Base-by-base conservation (phyloP, 2,888 invertebrate species). In the Chaetoderma sp. region DNA sequence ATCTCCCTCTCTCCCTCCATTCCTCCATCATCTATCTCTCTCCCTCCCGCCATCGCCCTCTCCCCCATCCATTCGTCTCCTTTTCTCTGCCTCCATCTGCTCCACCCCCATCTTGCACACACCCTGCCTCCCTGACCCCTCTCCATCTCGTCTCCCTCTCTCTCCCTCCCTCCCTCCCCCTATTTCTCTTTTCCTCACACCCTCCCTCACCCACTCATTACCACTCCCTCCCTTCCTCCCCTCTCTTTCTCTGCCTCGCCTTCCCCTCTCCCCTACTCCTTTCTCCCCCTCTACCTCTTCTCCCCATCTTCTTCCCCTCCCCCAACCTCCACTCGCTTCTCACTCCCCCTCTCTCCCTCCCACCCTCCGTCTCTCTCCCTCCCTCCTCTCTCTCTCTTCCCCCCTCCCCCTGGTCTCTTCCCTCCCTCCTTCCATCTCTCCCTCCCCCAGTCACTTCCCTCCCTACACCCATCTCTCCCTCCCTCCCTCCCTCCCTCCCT, bases 131-230 rank as follows among this genome's bases (percentile, higher is more conserved):
- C n/a, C n/a, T n/a, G n/a, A n/a, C n/a, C n/a, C n/a, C n/a, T n/a
- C n/a, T n/a, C n/a, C n/a, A n/a, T n/a, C n/a, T n/a, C n/a, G n/a
- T n/a, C n/a, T n/a, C n/a, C n/a, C n/a, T 18, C 49, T 49, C 32
- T 49, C 49, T 59, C 49, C 25, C 49, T 32, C 32, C 23, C 59
- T 32, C 49, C 18, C 49, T 30, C 49, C 36, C 33, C 36, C 32
- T 49, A 32, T 21, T 25, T 32, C 45, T 59, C 47, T 49, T 28
- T 32, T 25, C 25, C 33, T 49, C 23, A 33, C 59, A 33, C 49
- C 16, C 32, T 49, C 49, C 23, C 33, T 33, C 25, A 25, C 33
- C 36, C 32, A 32, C 33, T 36, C 23, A 25, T 23, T 18, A 16
- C 28, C 28, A 16, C 28, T 18, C 1, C 2, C 28, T 54, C 28